A percentile compares a stretch with the other conserved stretches of the same genome.
These are phyloP conservation scores for Catharus minimus DNA, from an alignment of 2,113 vertebrate genomes.

Conservation along the genomic window DNA sequence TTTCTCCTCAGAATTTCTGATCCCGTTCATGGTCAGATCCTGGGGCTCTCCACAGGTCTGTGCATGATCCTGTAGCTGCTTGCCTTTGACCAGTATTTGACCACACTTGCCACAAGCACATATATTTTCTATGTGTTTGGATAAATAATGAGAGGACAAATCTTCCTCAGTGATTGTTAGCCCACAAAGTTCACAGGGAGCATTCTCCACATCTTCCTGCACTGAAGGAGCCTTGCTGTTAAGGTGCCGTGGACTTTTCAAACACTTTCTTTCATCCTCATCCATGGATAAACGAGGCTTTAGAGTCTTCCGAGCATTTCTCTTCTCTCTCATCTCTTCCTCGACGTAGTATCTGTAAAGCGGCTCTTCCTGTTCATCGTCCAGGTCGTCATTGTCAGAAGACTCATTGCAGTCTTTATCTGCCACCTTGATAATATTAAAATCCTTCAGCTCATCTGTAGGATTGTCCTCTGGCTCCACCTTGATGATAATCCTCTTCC, in stretches of 20 bases:
- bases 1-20: constrained; percentile 81
- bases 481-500: constrained; percentile 86
- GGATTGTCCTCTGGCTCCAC: constrained; percentile 86
- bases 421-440: constrained; percentile 84
- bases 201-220: constrained; percentile 68
- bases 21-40: constrained; percentile 73
- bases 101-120: constrained; percentile 96
- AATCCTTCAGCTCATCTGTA: constrained; percentile 80
- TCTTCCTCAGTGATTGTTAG: constrained; percentile 86
- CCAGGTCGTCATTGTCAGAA: constrained; percentile 78
- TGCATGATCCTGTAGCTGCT: constrained; percentile 94
- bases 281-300: constrained; percentile 73
- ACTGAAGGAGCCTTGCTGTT: constrained; percentile 62
- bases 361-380: constrained; percentile 80
- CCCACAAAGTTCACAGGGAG: constrained; percentile 92
- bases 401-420: constrained; percentile 81
- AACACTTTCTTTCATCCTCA: constrained; percentile 65
- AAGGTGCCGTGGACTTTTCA: constrained; percentile 66
- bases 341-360: constrained; percentile 77
- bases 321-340: constrained; percentile 75
- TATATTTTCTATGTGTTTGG: constrained; percentile 94
- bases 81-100: constrained; percentile 94
- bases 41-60: constrained; percentile 91
- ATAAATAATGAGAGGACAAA: constrained; percentile 91
- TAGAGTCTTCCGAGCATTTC: constrained; percentile 71